Evolutionary conservation across 2,113 vertebrate species (phyloP).

Genomic region (Oophaga pumilio): DNA sequence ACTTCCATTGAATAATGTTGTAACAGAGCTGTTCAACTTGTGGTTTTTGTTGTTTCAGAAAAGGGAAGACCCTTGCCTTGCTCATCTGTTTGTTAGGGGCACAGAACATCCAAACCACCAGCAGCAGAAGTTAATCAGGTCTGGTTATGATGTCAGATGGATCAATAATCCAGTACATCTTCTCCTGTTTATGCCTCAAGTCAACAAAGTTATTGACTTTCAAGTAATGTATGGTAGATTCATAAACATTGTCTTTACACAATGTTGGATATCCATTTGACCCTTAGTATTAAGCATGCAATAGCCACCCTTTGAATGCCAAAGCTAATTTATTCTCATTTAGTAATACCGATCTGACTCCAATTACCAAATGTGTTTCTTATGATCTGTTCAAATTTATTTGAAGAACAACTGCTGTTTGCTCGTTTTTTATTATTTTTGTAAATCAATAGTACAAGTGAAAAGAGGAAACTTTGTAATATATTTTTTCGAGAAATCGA

Average conservation of each 20-base stretch:
- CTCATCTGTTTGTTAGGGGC: neutral
- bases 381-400: neutral
- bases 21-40: neutral
- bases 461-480: too few species aligned
- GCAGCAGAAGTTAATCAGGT: constrained; percentile 41
- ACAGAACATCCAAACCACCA: neutral
- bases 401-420: too few species aligned
- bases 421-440: too few species aligned
- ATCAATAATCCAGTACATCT: constrained; percentile 50
- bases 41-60: constrained; percentile 2
- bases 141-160: constrained; percentile 44
- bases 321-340: neutral
- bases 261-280: constrained; percentile 20
- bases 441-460: too few species aligned
- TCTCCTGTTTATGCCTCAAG: constrained; percentile 46
- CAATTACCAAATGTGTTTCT: neutral
- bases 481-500: too few species aligned
- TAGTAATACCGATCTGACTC: neutral
- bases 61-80: neutral
- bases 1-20: neutral
- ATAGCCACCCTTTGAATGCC: neutral
- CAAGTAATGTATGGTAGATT: constrained; percentile 40
- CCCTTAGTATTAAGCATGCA: neutral
- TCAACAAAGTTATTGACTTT: constrained; percentile 46
- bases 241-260: constrained; percentile 22